Conservation (phyloP, 2,113 vertebrate species). For the Zosterops pallidus region DNA sequence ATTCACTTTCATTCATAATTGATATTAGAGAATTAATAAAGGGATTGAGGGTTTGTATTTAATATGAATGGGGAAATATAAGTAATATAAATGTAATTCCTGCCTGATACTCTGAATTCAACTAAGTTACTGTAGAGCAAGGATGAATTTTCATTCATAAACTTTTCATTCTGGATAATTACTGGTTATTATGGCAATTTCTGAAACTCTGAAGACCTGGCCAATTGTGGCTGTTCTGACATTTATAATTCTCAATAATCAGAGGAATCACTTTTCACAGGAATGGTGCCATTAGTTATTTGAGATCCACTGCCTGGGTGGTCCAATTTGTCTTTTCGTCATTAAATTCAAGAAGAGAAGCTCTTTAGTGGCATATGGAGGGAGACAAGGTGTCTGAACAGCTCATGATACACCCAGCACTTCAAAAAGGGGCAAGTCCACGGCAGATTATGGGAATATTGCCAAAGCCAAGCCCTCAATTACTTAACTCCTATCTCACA, state of each 20-base stretch:
- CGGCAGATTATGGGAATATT: not conserved
- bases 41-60: not conserved
- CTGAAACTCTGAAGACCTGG: not conserved
- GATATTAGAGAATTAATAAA: not conserved
- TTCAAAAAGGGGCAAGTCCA: not conserved
- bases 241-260: constrained; percentile 26
- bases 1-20: constrained; percentile 6
- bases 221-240: constrained; percentile 20
- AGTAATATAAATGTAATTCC: not conserved
- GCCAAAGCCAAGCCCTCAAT: not conserved
- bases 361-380: not conserved
- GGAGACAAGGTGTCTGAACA: not conserved
- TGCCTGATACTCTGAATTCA: not conserved
- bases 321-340: not conserved
- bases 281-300: not conserved
- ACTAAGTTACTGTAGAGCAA: not conserved
- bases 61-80: not conserved
- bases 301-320: not conserved
- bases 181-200: constrained; percentile 16
- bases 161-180: constrained; percentile 22
- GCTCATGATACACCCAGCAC: not conserved
- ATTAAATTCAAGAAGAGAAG: not conserved
- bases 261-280: not conserved
- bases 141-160: constrained; percentile 32
- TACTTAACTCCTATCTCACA: not conserved